These are phyloP conservation scores for Actinopyga echinites DNA, from an alignment of 53 echinoderm and acorn worm genomes.

Conservation along the genomic window DNA sequence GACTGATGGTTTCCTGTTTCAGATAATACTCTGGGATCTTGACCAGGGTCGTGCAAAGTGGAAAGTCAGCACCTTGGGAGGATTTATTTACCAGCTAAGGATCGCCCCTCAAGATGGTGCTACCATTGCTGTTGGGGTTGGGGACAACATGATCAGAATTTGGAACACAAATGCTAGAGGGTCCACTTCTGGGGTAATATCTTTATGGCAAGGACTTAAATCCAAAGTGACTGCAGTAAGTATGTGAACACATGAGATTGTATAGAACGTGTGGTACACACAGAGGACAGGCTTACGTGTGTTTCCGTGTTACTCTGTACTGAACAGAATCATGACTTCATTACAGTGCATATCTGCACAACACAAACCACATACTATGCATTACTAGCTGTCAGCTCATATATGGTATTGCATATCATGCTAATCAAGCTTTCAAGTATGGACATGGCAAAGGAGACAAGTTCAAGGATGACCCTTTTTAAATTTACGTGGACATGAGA, in stretches of 20 bases:
- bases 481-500: no score
- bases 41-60: constrained; percentile 51
- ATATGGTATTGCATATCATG: no score
- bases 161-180: constrained; percentile 72
- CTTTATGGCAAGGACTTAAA: constrained; percentile 92
- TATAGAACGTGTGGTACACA: no score
- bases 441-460: no score
- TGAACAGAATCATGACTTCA: no score
- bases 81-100: constrained; percentile 77
- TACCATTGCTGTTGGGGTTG: constrained; percentile 82
- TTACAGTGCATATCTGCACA: no score
- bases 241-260: constrained; percentile 6
- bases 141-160: constrained; percentile 90
- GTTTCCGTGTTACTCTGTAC: no score
- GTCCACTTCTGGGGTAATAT: constrained; percentile 50
- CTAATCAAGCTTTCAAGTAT: no score
- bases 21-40: constrained; percentile 85
- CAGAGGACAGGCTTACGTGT: no score
- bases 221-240: constrained; percentile 93
- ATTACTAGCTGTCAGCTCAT: no score
- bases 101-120: constrained; percentile 77
- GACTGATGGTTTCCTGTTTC: neutral
- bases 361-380: no score
- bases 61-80: constrained; percentile 83
- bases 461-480: no score